Evolutionary conservation across 30 jellyfish, hydroid and myxozoan species (phyloP), one percentile per base, ranked within the genome.

Genomic region (Aurelia sp.): DNA sequence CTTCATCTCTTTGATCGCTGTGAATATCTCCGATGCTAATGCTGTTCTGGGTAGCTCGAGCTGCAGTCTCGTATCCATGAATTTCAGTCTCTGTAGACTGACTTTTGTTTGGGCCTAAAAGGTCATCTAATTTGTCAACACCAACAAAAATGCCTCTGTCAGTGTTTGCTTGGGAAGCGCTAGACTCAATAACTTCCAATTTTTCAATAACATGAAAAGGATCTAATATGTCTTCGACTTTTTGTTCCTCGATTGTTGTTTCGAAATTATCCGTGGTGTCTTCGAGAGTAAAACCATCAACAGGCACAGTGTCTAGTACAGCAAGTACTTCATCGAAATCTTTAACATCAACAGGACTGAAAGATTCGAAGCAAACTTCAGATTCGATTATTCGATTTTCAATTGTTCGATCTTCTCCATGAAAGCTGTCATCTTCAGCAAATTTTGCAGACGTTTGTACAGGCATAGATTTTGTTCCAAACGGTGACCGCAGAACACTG

Each of bases 401-500:
- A 44, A 44, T 8, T 61, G 71, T n/a, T 61, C 33, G 71, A 12
- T 61, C 71, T 61, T 3, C 33, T 61, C 71, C 71, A n/a, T 23
- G 71, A 61, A 6, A 61, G 20, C 71, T 61, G 12, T 23, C 27
- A n/a, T 23, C 4, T 61, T 23, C 33, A 61, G 20, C 13, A 7
- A 8, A 61, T 7, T 23, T n/a, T 61, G 71, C 3, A 7, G 13
- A 7, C 27, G 12, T 61, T 61, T 23, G 27, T 66, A 10, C 69
- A 13, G 69, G 33, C 23, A 59, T 59, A 59, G 69, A 59, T 59
- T 59, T 59, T 59, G 33, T 21, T 59, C 69, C 69, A 59, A 73
- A 44, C 13, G 84, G 84, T 6, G 84, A 73, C 0, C 70, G n/a
- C 23, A 73, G n/a, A 44, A 73, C 51, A 21, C 84, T 73, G 53